A percentile compares a stretch with the other conserved stretches of the same genome.
These are phyloP conservation scores for Alviniconcha marisindica DNA, from an alignment of 1,140 invertebrate genomes.

Conservation along the genomic window DNA sequence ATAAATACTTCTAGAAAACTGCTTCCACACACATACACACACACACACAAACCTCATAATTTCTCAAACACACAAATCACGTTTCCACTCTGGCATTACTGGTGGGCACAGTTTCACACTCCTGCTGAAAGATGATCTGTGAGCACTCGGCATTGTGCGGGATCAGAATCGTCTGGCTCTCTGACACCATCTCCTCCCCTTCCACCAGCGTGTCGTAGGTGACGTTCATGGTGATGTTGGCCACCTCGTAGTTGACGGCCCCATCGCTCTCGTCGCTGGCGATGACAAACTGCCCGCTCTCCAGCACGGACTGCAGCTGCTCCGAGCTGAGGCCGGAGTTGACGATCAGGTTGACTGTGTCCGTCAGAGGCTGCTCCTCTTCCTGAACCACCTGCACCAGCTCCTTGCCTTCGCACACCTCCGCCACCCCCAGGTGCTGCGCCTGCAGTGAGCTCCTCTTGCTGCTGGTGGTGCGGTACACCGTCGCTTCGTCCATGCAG, in stretches of 20 bases:
- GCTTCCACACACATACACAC: background rate
- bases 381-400: constrained; percentile 32
- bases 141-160: constrained; percentile 39
- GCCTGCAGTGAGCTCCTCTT: constrained; percentile 9
- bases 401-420: constrained; percentile 17
- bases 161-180: constrained; percentile 42
- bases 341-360: constrained; percentile 56
- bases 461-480: constrained; percentile 18
- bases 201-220: constrained; percentile 57
- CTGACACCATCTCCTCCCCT: constrained; percentile 9
- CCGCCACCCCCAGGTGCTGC: background rate
- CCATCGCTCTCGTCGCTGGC: constrained; percentile 61
- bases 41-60: background rate
- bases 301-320: constrained; percentile 56
- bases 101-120: constrained; percentile 4
- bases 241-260: constrained; percentile 62
- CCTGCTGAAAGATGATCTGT: constrained; percentile 47
- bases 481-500: constrained; percentile 47
- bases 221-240: constrained; percentile 61
- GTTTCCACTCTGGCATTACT: constrained; percentile 29
- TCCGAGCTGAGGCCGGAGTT: constrained; percentile 52
- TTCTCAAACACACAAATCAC: background rate
- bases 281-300: constrained; percentile 64
- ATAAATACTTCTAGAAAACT: too few species aligned
- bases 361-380: constrained; percentile 40